Conservation (phyloP, 2,888 invertebrate species). For the Synergus itoensis region DNA sequence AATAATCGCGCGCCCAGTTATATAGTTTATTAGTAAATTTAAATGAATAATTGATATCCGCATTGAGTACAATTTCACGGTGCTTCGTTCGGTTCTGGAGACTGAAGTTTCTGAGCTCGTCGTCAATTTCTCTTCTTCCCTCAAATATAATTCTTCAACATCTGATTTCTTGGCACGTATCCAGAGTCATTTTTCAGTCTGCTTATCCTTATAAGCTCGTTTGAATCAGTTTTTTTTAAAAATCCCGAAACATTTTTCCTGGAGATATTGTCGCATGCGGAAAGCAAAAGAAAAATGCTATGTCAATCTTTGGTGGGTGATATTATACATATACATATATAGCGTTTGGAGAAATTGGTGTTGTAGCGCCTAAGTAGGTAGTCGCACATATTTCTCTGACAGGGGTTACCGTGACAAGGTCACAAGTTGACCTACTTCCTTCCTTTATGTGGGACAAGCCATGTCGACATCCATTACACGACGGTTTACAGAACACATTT, state of each 20-base stretch:
- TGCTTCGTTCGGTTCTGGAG: not conserved
- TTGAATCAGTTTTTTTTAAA: not conserved
- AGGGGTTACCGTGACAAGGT: conserved; percentile 68
- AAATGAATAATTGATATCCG: not conserved
- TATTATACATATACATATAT: conserved; percentile 41
- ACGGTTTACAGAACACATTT: conserved; percentile 56
- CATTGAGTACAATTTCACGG: not conserved
- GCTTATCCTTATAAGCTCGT: not conserved
- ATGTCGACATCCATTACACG: conserved; percentile 52
- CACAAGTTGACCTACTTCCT: conserved; percentile 73
- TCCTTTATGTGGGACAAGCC: conserved; percentile 58
- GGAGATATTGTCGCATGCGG: not conserved
- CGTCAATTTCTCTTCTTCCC: not conserved
- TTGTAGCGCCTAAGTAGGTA: conserved; percentile 47
- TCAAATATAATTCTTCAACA: conserved; percentile 1
- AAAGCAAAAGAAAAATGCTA: not conserved
- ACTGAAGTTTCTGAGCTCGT: not conserved
- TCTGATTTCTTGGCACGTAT: conserved; percentile 4
- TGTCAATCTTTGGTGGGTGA: not conserved
- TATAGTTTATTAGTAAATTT: too few species aligned
- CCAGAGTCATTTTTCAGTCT: not conserved
- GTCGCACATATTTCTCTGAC: conserved; percentile 56
- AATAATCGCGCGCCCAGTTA: too few species aligned
- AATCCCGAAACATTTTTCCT: not conserved
- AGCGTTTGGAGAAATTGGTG: conserved; percentile 37